Evolutionary conservation across 2,797 vertebrate species (phyloP).

Genomic region (Enteromius anoplus): DNA sequence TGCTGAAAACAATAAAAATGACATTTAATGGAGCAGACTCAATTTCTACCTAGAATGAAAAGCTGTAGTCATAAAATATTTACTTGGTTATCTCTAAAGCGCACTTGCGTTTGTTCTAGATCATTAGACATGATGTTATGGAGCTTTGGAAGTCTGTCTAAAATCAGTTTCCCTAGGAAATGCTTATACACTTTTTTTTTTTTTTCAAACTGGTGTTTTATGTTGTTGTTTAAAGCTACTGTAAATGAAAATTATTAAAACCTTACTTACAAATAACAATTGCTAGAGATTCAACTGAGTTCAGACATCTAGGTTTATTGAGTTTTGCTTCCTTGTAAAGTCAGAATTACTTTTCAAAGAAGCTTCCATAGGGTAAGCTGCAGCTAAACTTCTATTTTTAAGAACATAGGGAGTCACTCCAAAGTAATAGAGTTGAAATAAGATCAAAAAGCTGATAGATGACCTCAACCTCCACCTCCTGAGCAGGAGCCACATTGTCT

Average conservation of each 20-base stretch:
- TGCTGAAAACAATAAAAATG: neutral
- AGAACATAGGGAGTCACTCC: constrained; percentile 23
- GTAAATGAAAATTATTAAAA: neutral
- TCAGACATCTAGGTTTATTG: neutral
- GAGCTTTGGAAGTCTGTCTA: neutral
- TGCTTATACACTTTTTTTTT: neutral
- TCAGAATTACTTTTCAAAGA: neutral
- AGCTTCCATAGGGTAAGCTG: neutral
- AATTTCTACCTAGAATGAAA: neutral
- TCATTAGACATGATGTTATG: neutral
- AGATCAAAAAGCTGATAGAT: constrained; percentile 70
- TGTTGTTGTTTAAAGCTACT: neutral
- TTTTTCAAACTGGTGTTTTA: neutral
- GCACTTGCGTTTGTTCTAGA: neutral
- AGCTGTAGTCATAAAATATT: neutral
- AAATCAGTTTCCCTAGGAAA: neutral
- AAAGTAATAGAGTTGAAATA: constrained; percentile 59
- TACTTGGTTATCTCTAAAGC: constrained; percentile 4
- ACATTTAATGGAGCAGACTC: neutral
- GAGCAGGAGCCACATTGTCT: constrained; percentile 65
- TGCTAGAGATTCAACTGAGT: neutral
- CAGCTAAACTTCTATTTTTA: neutral
- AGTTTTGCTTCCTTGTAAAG: neutral
- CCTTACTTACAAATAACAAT: neutral
- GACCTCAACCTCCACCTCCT: constrained; percentile 61